Percentiles rank a stretch among this genome's conserved stretches.
Conservation (phyloP, 1,140 invertebrate genomes). For the Ceratina calcarata region DNA sequence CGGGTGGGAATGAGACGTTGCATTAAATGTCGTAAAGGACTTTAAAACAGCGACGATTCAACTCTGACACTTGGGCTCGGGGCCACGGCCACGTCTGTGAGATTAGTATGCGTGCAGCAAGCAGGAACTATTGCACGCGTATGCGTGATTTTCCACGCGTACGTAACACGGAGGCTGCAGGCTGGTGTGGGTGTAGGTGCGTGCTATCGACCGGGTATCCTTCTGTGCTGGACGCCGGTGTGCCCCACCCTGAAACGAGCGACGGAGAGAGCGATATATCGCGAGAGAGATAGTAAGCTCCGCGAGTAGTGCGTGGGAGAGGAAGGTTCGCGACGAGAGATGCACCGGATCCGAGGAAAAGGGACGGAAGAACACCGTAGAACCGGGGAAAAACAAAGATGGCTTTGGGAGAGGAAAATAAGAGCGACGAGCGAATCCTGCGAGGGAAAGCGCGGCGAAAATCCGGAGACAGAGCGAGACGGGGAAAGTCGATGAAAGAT, state of each 20-base stretch:
- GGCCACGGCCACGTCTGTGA: no score
- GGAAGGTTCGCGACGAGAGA: neutral
- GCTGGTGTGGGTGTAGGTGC: slow-evolving; percentile 57
- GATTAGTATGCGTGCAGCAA: neutral
- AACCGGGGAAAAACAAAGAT: slow-evolving; percentile 16
- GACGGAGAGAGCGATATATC: slow-evolving; percentile 8
- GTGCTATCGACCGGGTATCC: slow-evolving; percentile 71
- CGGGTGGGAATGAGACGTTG: neutral
- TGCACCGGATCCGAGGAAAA: neutral
- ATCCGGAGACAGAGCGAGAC: neutral
- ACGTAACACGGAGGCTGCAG: slow-evolving; percentile 9
- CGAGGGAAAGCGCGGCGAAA: neutral
- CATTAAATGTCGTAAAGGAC: neutral
- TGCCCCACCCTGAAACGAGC: slow-evolving; percentile 65
- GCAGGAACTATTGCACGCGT: neutral
- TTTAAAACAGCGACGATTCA: slow-evolving; percentile 39
- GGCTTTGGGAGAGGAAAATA: neutral
- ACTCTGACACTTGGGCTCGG: no score
- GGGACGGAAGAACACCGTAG: neutral
- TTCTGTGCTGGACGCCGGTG: slow-evolving; percentile 57
- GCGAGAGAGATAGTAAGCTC: neutral
- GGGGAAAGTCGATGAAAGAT: neutral
- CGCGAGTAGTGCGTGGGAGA: neutral
- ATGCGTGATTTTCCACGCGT: slow-evolving; percentile 41
- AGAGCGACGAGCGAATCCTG: slow-evolving; percentile 1